A percentile compares a stretch with the other conserved stretches of the same genome.
These are phyloP conservation scores for Strix uralensis DNA, from an alignment of 2,113 vertebrate genomes.

Conservation along the genomic window DNA sequence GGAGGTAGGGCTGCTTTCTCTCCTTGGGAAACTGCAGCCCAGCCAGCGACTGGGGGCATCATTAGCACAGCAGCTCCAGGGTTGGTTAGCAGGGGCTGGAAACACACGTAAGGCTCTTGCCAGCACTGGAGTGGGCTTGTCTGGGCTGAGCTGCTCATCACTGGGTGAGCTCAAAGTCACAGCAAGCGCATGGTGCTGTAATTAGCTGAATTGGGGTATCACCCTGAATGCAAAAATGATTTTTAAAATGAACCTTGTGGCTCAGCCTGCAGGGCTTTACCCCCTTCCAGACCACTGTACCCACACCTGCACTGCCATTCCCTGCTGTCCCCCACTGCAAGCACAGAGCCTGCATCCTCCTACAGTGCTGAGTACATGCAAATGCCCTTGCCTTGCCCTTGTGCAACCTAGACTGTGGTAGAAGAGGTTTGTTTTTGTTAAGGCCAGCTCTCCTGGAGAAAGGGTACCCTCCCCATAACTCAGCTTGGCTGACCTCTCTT, in stretches of 20 bases:
- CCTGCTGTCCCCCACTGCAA: neutral
- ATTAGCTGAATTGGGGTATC: neutral
- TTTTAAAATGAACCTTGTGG: neutral
- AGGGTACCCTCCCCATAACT: neutral
- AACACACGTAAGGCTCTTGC: rapidly evolving
- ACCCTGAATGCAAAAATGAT: neutral
- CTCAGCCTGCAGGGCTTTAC: neutral
- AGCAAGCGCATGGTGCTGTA: rapidly evolving
- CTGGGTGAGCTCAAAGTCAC: neutral
- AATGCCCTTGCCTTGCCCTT: neutral
- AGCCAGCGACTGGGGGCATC: neutral
- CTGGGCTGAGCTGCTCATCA: neutral
- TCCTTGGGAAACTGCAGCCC: neutral
- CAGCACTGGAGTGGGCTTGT: neutral
- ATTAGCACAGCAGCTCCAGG: neutral
- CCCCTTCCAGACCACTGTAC: neutral
- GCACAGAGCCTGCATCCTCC: rapidly evolving
- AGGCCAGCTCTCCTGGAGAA: neutral
- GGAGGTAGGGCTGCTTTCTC: neutral
- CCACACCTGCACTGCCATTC: rapidly evolving
- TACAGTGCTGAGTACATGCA: neutral
- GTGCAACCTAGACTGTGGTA: neutral
- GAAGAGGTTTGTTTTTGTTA: neutral
- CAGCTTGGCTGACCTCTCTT: neutral
- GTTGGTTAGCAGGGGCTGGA: neutral